Base-by-base conservation (phyloP, 2,113 vertebrate genomes). In the Oreochromis spilurus region DNA sequence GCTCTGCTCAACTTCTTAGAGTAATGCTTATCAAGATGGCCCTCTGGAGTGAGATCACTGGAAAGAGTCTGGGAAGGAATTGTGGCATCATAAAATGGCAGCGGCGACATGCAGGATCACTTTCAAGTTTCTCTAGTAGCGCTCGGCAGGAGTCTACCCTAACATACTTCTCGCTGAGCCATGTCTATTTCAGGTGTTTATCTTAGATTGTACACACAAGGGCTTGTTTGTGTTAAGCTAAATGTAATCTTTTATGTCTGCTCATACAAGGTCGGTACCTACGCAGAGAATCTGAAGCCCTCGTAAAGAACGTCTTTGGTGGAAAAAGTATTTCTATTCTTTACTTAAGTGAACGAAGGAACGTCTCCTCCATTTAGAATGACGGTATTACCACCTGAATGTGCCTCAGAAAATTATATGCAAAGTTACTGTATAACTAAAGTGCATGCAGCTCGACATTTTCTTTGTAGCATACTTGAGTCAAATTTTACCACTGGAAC, bases 101-200 rank as follows among this genome's bases (percentile, higher is more conserved):
- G 84, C 53, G 29, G 62, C 70, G 84, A 90, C 79, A 75, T 83
- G 83, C 50, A 43, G 60, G 79, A 89, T 89, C 79, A 79, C 88
- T 90, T 90, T 93, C 57, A 84, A 60, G 89, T 85, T 78, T 84
- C 83, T 86, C 67, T 34, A 86, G 86, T 70, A 82, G 87, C 62
- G 4, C 90, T 87, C 50, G 9, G 87, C 83, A 6, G 88, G 84
- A 89, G 79, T 88, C 67, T 67, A 72, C 36, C 34, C 77, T 43
- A 86, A 83, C 86, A 84, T 75, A 81, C 82, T 85, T 87, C 83
- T 82, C 75, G 29, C 75, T 16, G 34, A 57, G 84, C 70, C 81
- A 13, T 31, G 87, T 84, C 50, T 81, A 26, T 85, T 83, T 79
- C 60, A 80, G 14, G 43, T 82, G 24, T 78, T 86, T 82, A 70